Evolutionary conservation across 2,888 invertebrate species (phyloP).

Genomic region (Andrena fulva): DNA sequence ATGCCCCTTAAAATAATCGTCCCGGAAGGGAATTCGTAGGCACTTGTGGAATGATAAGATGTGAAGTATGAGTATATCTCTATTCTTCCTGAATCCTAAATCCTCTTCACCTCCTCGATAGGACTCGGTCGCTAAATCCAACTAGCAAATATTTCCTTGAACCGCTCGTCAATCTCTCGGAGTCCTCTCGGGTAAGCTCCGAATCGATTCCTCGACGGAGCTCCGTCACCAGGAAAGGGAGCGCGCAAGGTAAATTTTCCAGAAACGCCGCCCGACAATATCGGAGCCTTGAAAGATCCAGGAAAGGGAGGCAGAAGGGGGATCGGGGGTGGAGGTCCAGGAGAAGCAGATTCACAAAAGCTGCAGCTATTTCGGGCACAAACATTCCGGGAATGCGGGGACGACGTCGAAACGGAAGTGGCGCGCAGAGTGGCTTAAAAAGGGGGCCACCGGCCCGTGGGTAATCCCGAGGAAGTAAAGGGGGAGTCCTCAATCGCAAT

Average conservation of each 20-base stretch:
- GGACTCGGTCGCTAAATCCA: background rate
- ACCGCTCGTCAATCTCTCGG: background rate
- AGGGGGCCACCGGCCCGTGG: slow-evolving; percentile 54
- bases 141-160: background rate
- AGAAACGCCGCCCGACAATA: slow-evolving; percentile 26
- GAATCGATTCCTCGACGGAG: background rate
- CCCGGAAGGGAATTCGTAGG: background rate
- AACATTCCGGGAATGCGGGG: slow-evolving; percentile 49
- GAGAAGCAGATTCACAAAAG: slow-evolving; percentile 54
- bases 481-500: slow-evolving; percentile 54
- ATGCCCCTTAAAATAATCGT: background rate
- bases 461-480: slow-evolving; percentile 59
- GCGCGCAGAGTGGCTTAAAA: slow-evolving; percentile 55
- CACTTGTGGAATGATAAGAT: background rate
- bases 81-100: background rate
- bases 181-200: background rate
- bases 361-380: slow-evolving; percentile 52
- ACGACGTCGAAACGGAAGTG: slow-evolving; percentile 60
- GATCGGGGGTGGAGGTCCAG: background rate
- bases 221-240: background rate
- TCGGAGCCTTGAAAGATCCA: slow-evolving; percentile 43
- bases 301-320: background rate
- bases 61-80: background rate
- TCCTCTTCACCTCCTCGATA: no score
- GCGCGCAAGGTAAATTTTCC: slow-evolving; percentile 34